Percentiles rank a stretch among this genome's conserved stretches.
These are phyloP conservation scores for Leptopilina syphax DNA, from an alignment of 2,888 invertebrate genomes.

Conservation along the genomic window DNA sequence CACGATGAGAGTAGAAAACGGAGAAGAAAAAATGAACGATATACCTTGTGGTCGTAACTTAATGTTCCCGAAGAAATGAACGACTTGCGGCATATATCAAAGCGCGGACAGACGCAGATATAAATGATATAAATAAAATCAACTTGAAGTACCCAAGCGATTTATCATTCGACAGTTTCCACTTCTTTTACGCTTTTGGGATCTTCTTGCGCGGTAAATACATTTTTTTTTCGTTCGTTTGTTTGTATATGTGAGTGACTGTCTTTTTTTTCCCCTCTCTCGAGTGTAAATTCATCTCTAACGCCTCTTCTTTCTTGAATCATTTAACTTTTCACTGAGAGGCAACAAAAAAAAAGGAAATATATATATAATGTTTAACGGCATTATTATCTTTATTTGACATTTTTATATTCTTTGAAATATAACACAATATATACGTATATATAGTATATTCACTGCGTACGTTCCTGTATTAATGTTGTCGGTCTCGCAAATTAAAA, in stretches of 20 bases:
- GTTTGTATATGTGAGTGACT: too few relatives aligned
- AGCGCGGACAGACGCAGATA: conserved; percentile 58
- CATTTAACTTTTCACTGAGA: background rate
- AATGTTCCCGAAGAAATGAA: conserved; percentile 64
- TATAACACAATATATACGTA: background rate
- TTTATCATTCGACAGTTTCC: conserved; percentile 64
- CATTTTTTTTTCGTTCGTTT: background rate
- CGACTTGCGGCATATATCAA: conserved; percentile 61
- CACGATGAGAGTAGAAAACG: background rate
- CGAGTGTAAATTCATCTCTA: background rate
- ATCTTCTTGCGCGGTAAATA: background rate
- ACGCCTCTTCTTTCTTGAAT: conserved; percentile 8
- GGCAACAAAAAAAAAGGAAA: too few relatives aligned
- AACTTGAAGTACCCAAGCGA: conserved; percentile 61
- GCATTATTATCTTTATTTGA: conserved; percentile 7
- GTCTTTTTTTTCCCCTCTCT: background rate
- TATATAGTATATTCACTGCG: background rate
- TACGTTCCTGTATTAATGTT: background rate
- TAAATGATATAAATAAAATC: conserved; percentile 72
- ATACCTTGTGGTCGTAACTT: conserved; percentile 54
- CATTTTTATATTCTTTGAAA: background rate
- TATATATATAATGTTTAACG: background rate
- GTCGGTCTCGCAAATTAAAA: background rate
- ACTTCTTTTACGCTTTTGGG: conserved; percentile 28
- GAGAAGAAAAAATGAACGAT: conserved; percentile 35